Conservation (phyloP, 2,888 invertebrate species). For the Dicyrtomina minuta region DNA sequence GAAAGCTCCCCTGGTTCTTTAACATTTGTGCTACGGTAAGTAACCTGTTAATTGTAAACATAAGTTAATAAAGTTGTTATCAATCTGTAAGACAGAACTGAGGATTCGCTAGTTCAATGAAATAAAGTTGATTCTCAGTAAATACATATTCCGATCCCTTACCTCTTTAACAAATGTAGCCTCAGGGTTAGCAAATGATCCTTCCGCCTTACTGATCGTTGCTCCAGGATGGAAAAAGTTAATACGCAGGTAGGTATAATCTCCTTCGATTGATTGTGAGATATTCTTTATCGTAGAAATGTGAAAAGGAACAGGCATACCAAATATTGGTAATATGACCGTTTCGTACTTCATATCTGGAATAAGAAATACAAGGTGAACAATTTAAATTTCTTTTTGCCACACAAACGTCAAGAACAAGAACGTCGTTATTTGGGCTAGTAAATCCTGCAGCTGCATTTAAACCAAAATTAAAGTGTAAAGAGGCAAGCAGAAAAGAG, state of each 20-base stretch:
- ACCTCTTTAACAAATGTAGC: constrained; percentile 93
- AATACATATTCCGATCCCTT: constrained; percentile 1
- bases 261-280: constrained; percentile 96
- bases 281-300: constrained; percentile 99
- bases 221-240: constrained; percentile 99
- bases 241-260: constrained; percentile 94
- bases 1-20: constrained; percentile 95
- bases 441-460: not conserved
- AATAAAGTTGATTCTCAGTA: not conserved
- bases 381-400: no score
- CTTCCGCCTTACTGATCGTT: constrained; percentile 91
- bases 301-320: constrained; percentile 94
- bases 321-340: constrained; percentile 95
- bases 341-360: constrained; percentile 95
- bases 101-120: not conserved
- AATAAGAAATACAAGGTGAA: constrained; percentile 20
- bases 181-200: constrained; percentile 88
- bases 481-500: not conserved
- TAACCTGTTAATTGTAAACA: constrained; percentile 63
- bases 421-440: no score
- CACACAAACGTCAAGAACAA: no score
- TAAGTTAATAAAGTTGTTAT: constrained; percentile 49
- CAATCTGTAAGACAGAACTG: not conserved
- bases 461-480: constrained; percentile 4
- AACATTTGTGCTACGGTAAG: constrained; percentile 94